Evolutionary conservation across 2,888 invertebrate species (phyloP).

Genomic region (Idaea straminata): DNA sequence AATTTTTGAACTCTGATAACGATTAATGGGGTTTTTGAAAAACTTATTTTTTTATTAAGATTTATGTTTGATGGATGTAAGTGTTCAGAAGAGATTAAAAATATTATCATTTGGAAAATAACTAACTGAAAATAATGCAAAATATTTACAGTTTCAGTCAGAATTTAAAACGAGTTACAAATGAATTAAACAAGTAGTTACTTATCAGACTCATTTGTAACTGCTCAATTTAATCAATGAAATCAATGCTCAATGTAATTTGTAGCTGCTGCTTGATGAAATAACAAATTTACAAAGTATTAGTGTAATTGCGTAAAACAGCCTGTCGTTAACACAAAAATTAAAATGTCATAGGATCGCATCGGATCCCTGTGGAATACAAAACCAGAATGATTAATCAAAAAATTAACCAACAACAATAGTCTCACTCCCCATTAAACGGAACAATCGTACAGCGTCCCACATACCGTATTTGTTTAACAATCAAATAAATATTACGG

Average conservation of each 20-base stretch:
- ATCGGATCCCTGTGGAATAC: conserved; percentile 55
- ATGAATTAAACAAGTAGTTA: no score
- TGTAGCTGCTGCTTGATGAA: neutral
- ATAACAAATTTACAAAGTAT: conserved; percentile 1
- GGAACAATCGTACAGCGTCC: conserved; percentile 71
- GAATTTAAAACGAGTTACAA: no score
- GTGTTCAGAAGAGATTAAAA: no score
- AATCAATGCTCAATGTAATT: neutral
- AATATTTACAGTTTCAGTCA: no score
- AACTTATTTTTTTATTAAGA: conserved; percentile 7
- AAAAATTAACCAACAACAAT: conserved; percentile 79
- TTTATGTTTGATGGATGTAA: neutral
- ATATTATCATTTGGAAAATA: no score
- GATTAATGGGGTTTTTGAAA: conserved; percentile 24
- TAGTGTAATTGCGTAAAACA: conserved; percentile 14
- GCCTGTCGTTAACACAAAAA: conserved; percentile 35
- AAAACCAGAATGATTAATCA: conserved; percentile 70
- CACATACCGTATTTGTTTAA: conserved; percentile 77
- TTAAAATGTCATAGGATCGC: conserved; percentile 61
- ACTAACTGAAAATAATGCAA: no score
- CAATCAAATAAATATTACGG: conserved; percentile 80
- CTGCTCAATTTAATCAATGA: no score
- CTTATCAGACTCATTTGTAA: no score
- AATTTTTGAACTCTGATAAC: conserved; percentile 46
- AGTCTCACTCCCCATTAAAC: conserved; percentile 66